A percentile compares a stretch with the other conserved stretches of the same genome.
Conservation (phyloP, 2,797 vertebrate genomes). For the Hafferia zeledoni region DNA sequence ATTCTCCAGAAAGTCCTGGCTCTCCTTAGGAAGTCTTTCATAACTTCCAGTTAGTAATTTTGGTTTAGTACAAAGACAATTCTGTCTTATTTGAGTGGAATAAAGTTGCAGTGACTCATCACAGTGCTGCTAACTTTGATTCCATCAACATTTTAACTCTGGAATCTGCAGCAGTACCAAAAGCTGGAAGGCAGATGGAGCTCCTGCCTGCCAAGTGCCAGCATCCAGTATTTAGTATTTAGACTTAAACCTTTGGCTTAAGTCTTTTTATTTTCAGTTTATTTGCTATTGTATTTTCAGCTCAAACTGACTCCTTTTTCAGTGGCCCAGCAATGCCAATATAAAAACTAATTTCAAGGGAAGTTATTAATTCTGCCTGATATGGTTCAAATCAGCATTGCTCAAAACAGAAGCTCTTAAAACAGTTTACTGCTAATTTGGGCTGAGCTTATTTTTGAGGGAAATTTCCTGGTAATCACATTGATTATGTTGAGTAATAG, state of each 20-base stretch:
- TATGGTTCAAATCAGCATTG: not conserved
- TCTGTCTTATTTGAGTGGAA: not conserved
- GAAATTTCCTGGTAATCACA: not conserved
- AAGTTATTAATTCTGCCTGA: not conserved
- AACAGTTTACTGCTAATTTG: not conserved
- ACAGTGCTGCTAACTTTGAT: not conserved
- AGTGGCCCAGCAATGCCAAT: not conserved
- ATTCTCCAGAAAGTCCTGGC: not conserved
- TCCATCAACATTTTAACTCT: not conserved
- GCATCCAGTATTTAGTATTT: not conserved
- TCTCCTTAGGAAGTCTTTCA: not conserved
- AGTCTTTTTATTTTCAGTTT: not conserved
- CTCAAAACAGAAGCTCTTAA: not conserved
- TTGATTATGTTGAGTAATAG: not conserved
- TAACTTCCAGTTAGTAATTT: not conserved
- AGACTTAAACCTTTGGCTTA: not conserved
- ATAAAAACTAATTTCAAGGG: not conserved
- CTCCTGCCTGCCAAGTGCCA: slow-evolving; percentile 7
- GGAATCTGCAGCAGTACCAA: slow-evolving; percentile 9
- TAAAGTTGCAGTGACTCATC: not conserved
- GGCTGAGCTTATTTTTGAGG: not conserved
- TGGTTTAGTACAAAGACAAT: not conserved
- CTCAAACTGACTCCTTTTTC: not conserved
- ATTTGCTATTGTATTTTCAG: not conserved
- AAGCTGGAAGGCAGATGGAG: slow-evolving; percentile 53